These are phyloP conservation scores for Drosophila erecta DNA, from an alignment of 1,140 invertebrate genomes.

Conservation along the genomic window DNA sequence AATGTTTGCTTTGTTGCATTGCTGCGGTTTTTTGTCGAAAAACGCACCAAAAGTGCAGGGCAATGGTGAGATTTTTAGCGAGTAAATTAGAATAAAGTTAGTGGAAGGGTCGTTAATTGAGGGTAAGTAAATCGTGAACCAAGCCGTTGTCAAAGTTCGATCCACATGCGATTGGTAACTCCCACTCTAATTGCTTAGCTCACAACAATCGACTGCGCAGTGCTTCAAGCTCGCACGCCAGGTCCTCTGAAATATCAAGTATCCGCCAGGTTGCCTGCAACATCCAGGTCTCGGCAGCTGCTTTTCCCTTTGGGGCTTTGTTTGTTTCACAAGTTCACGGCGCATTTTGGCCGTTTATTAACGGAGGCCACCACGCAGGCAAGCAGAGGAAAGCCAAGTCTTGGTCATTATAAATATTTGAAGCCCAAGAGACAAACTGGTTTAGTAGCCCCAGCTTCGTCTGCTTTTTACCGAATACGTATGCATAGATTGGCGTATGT, in stretches of 20 bases:
- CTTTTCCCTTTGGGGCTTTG: conserved; percentile 16
- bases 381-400: conserved; percentile 30
- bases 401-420: conserved; percentile 59
- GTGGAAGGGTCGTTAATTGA: conserved; percentile 11
- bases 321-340: conserved; percentile 44
- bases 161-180: background rate
- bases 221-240: background rate
- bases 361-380: conserved; percentile 22
- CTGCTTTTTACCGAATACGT: conserved; percentile 34
- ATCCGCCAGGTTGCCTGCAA: conserved; percentile 31
- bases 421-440: conserved; percentile 62
- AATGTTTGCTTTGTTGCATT: conserved; percentile 33
- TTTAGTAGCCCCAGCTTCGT: conserved; percentile 39
- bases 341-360: conserved; percentile 50
- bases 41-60: conserved; percentile 10
- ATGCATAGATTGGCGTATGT: conserved; percentile 32
- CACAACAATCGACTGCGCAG: background rate
- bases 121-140: background rate
- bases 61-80: conserved; percentile 44
- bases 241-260: conserved; percentile 28
- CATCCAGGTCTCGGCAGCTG: background rate
- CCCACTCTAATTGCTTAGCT: conserved; percentile 3
- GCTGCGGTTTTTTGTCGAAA: conserved; percentile 3
- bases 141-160: conserved; percentile 16
- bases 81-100: conserved; percentile 38